A percentile compares a stretch with the other conserved stretches of the same genome.
Conservation (phyloP, 2,888 invertebrate genomes). For the Machimus rusticus region DNA sequence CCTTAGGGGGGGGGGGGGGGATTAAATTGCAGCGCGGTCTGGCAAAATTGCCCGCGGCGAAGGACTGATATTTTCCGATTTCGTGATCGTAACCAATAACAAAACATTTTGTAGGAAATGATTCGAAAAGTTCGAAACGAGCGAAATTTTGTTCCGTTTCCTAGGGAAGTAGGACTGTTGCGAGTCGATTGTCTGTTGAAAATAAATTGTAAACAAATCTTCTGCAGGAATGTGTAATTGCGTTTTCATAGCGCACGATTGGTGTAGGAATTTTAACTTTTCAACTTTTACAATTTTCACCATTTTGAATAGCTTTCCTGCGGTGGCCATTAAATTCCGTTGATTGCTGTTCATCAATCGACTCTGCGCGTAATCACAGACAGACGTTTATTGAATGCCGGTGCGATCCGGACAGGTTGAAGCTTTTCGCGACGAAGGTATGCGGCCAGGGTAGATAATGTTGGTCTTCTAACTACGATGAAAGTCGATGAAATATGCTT, state of each 20-base stretch:
- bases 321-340: neutral
- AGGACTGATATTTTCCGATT: neutral
- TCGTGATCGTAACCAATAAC: neutral
- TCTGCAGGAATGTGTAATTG: neutral
- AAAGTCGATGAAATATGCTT: constrained; percentile 25
- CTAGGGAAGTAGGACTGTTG: neutral
- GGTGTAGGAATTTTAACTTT: neutral
- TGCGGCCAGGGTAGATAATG: neutral
- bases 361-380: neutral
- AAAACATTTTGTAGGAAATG: neutral
- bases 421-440: neutral
- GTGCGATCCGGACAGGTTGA: neutral
- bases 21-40: neutral
- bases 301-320: neutral
- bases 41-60: neutral
- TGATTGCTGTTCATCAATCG: neutral
- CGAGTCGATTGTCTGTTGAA: neutral
- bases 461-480: neutral
- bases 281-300: neutral
- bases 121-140: neutral
- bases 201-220: neutral
- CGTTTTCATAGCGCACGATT: neutral
- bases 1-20: neutral
- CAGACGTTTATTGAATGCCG: neutral
- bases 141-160: constrained; percentile 7